Evolutionary conservation across 2,888 invertebrate species (phyloP), one percentile per base, ranked within the genome.

Genomic region (Cheilosia urbana): DNA sequence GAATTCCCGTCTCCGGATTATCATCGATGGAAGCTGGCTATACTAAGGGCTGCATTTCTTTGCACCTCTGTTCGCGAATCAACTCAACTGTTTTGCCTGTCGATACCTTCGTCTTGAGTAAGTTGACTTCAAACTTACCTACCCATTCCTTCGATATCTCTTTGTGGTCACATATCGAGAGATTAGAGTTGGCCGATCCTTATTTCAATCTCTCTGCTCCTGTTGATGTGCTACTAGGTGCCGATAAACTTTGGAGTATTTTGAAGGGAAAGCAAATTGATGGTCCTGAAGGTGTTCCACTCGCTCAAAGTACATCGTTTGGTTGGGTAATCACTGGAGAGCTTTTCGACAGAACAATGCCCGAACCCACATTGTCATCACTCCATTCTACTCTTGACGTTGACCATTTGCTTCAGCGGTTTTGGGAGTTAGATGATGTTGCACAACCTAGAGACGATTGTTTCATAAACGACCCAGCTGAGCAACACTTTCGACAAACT

Each of bases 341-440:
- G 19, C n/a, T 73, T 4, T 2, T 45, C 4, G 15, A 51, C 15
- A 42, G 24, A 3, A 42, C 15, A 17, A 4, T 13, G 15, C n/a
- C n/a, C 7, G 21, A 49, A 1, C 2, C 4, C 5, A 2, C 4
- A 2, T n/a, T 42, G 15, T 27, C 27, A 1, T 71, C 49, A 6
- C 24, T 40, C n/a, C 71, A 51, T 45, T 37, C 49, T n/a, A 58
- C 30, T 9, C 1, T 40, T 11, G 58, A 60, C 19, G 15, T 66
- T 15, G 49, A 58, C 9, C 11, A 4, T 4, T 37, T 65, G 17
- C 49, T 66, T 19, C 24, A 49, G 34, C 5, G 40, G 2, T 75
- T 49, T 60, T 71, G 71, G 71, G 60, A 58, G 45, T 4, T 57
- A 1, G 73, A 73, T 4, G 63, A 63, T n/a, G 17, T 65, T 13